Base-by-base conservation (phyloP, 2,797 vertebrate genomes). In the Brotula barbata region DNA sequence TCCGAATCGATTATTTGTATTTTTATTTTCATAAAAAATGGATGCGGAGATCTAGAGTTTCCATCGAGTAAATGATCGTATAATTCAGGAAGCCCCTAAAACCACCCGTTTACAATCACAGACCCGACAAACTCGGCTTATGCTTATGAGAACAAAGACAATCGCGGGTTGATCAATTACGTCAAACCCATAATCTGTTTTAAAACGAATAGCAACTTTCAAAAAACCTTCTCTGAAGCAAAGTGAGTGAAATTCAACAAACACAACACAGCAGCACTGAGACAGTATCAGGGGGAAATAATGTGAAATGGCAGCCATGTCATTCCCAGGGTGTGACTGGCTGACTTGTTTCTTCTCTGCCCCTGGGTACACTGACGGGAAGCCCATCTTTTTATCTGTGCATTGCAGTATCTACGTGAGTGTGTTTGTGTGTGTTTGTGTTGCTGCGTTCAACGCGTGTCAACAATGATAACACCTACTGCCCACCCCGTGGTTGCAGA, bases 391-490 rank as follows among this genome's bases (percentile, higher is more conserved):
- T 44, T 62, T 59, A 86, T 85, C 81, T 64, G 67, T 55, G 66
- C 66, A 58, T 34, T 52, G 73, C 71, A 77, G 76, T 41, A 52
- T 40, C 74, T 78, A 56, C 49, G 34, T 62, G 58, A 78, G 60
- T 65, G 63, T 73, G 58, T 66, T 67, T 46, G 67, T 49, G 55
- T 46, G 58, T 49, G 68, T 60, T 50, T 47, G 62, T 67, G 73
- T 64, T 71, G 33, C 6, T 50, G 21, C 58, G 81, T 67, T 79
- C 72, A 71, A 78, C 82, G 76, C 78, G 78, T 83, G 74, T 75
- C 75, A 78, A 52, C 68, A 71, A 66, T 12, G 86, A 85, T 85
- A 87, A 84, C 62, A 53, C 71, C 64, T 52, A 75, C 76, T 64
- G 65, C 58, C 66, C 68, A 71, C 33, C 67, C 68, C 43, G 12